Percentiles rank a stretch among this genome's conserved stretches.
Conservation (phyloP, 2,888 invertebrate species). For the Operophtera brumata region DNA sequence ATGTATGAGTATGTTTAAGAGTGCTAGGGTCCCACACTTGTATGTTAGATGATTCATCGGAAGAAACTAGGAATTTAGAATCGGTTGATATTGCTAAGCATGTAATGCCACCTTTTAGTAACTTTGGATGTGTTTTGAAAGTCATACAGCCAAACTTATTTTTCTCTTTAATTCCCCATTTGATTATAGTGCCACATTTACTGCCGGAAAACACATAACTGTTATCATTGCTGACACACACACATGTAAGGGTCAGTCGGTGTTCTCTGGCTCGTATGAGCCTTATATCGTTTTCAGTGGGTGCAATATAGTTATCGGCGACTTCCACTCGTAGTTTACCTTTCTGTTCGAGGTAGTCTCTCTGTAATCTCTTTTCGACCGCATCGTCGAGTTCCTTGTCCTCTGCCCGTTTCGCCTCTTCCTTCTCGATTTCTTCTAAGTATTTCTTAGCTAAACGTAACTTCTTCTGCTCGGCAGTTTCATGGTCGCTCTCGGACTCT, state of each 20-base stretch:
- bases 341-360: constrained; percentile 92
- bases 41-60: constrained; percentile 81
- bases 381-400: constrained; percentile 83
- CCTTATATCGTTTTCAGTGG: constrained; percentile 60
- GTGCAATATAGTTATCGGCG: constrained; percentile 80
- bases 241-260: constrained; percentile 87
- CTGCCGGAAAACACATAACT: constrained; percentile 89
- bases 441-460: constrained; percentile 94
- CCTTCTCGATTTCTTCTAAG: constrained; percentile 90
- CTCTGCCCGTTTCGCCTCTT: constrained; percentile 86
- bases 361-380: constrained; percentile 88
- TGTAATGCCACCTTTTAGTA: constrained; percentile 77
- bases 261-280: constrained; percentile 89
- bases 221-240: constrained; percentile 88
- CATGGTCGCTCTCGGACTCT: constrained; percentile 83
- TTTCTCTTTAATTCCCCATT: constrained; percentile 87
- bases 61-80: constrained; percentile 87
- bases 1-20: constrained; percentile 87
- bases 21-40: constrained; percentile 92
- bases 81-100: constrained; percentile 89
- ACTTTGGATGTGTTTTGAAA: constrained; percentile 66
- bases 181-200: constrained; percentile 93
- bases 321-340: constrained; percentile 89
- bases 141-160: constrained; percentile 81
- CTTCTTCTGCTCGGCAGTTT: constrained; percentile 95